These are phyloP conservation scores for Cryptoprocta ferox DNA, from an alignment of 2,797 vertebrate genomes.

Conservation along the genomic window DNA sequence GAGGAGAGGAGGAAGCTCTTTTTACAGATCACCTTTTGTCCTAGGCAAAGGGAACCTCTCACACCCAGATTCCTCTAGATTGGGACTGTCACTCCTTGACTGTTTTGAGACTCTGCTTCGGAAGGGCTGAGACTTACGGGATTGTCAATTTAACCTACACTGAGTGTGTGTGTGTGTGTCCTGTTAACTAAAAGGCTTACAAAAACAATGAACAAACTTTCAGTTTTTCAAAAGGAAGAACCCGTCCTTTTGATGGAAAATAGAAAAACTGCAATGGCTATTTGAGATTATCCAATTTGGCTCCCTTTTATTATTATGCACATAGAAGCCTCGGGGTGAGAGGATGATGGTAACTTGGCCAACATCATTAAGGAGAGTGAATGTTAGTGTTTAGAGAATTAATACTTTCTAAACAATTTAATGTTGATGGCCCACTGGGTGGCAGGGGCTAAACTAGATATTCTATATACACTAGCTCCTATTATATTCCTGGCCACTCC, in stretches of 20 bases:
- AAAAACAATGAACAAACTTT: not conserved
- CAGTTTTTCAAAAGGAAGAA: not conserved
- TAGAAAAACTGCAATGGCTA: not conserved
- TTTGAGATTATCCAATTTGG: not conserved
- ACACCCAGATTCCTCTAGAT: not conserved
- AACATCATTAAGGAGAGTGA: not conserved
- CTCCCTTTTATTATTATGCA: not conserved
- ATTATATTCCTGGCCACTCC: too few species aligned
- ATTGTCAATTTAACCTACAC: not conserved
- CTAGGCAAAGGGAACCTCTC: too few species aligned
- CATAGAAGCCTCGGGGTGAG: not conserved
- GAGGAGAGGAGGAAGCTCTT: too few species aligned
- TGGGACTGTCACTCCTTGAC: not conserved
- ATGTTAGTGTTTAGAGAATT: not conserved
- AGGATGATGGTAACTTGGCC: not conserved
- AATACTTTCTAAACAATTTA: not conserved
- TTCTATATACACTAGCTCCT: too few species aligned
- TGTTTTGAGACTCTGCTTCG: not conserved
- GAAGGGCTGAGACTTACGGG: not conserved
- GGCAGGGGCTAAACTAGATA: too few species aligned
- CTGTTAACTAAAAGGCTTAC: not conserved
- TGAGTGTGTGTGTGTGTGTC: not conserved
- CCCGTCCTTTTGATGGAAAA: not conserved
- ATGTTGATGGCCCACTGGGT: not conserved
- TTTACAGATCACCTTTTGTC: not conserved